A percentile compares a stretch with the other conserved stretches of the same genome.
Conservation (phyloP, 1,140 invertebrate species). For the Meteorus sp. region DNA sequence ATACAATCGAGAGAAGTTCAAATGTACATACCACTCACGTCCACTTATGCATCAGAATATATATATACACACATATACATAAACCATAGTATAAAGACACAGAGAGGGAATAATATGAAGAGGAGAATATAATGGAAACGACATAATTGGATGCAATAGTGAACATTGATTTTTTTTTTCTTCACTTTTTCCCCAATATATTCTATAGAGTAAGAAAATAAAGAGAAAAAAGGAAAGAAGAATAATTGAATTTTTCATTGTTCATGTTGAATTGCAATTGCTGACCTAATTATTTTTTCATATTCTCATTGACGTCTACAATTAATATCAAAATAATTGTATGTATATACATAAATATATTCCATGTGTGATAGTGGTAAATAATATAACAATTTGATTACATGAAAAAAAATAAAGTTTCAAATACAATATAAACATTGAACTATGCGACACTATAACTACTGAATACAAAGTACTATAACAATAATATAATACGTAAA, state of each 20-base stretch:
- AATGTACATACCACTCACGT: background rate
- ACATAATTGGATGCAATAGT: too few species aligned
- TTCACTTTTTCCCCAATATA: background rate
- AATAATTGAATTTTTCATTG: too few species aligned
- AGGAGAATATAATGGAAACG: too few species aligned
- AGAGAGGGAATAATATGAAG: background rate
- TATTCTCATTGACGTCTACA: too few species aligned
- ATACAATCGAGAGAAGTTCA: background rate
- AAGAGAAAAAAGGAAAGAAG: background rate
- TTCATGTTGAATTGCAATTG: background rate
- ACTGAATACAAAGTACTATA: background rate
- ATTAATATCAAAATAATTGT: too few species aligned
- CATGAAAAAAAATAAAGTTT: background rate
- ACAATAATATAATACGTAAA: background rate
- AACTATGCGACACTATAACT: conserved; percentile 14
- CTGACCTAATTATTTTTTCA: conserved; percentile 12
- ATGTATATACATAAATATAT: too few species aligned
- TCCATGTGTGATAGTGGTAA: background rate
- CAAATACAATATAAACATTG: conserved; percentile 11
- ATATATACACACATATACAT: background rate
- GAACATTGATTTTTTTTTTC: too few species aligned
- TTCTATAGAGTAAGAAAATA: background rate
- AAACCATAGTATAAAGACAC: background rate
- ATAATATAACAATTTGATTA: background rate
- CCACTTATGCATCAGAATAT: background rate